A percentile compares a stretch with the other conserved stretches of the same genome.
phyloP scores from a whole-genome alignment of 1,140 invertebrate species.

The Oedothorax gibbosus region DNA sequence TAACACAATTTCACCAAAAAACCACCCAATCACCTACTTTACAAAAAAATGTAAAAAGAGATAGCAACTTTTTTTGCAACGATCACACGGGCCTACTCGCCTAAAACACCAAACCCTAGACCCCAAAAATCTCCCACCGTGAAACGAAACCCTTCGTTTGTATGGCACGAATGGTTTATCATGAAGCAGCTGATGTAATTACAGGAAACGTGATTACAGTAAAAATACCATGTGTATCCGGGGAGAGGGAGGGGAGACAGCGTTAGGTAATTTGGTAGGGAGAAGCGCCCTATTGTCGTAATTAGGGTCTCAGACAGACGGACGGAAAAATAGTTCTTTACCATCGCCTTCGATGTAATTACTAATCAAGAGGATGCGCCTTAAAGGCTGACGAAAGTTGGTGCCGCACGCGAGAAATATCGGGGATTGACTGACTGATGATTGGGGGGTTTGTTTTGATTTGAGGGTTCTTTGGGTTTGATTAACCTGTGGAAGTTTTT shows the following conservation, averaged over 20 bases:
- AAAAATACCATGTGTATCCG: slow-evolving; percentile 56
- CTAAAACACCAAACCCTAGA: no score
- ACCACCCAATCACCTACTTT: no score
- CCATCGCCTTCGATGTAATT: slow-evolving; percentile 30
- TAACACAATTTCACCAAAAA: no score
- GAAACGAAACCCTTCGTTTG: slow-evolving; percentile 55
- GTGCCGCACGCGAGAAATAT: slow-evolving; percentile 26
- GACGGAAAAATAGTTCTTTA: slow-evolving; percentile 46
- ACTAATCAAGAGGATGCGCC: slow-evolving; percentile 48
- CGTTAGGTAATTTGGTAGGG: slow-evolving; percentile 42
- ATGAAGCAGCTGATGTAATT: slow-evolving; percentile 58
- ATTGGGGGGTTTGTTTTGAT: slow-evolving; percentile 25
- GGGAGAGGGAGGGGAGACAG: neutral
- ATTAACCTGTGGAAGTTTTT: neutral
- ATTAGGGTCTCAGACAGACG: slow-evolving; percentile 47
- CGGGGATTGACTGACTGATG: slow-evolving; percentile 15
- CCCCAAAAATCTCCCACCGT: neutral
- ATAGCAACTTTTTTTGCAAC: no score
- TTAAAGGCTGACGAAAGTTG: slow-evolving; percentile 2
- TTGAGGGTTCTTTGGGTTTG: neutral
- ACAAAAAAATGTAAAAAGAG: no score
- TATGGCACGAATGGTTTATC: slow-evolving; percentile 56
- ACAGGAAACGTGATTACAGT: slow-evolving; percentile 59
- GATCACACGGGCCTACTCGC: no score
- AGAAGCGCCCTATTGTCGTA: slow-evolving; percentile 51